These are phyloP conservation scores for Australoheros scitulus DNA, from an alignment of 2,113 vertebrate genomes.

Conservation along the genomic window DNA sequence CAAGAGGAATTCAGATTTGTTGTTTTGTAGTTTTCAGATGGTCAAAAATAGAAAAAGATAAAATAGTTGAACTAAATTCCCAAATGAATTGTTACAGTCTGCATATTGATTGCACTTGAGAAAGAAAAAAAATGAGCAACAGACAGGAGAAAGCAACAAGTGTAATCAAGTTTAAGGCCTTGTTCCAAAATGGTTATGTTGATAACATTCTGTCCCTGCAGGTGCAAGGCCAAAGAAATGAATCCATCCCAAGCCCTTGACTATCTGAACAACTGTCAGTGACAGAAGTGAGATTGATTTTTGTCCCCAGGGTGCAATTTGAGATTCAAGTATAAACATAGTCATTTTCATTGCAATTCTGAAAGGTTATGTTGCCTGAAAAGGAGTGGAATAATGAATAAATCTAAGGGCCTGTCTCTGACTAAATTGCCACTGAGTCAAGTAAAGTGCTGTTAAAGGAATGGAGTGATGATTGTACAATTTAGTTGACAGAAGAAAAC, in stretches of 20 bases:
- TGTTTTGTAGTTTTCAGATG: not conserved
- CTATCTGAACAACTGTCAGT: constrained; percentile 43
- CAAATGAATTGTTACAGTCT: not conserved
- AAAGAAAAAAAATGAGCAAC: not conserved
- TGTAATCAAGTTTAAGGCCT: not conserved
- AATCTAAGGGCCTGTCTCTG: constrained; percentile 33
- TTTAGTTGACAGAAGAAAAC: constrained; percentile 37
- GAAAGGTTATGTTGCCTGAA: constrained; percentile 47
- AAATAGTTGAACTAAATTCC: no score
- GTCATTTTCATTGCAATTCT: constrained; percentile 58
- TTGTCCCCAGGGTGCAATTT: constrained; percentile 48
- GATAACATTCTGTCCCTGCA: constrained; percentile 3
- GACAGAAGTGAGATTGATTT: constrained; percentile 63
- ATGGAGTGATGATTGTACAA: constrained; percentile 55
- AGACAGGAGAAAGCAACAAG: not conserved
- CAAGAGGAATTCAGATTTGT: not conserved
- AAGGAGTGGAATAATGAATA: constrained; percentile 56
- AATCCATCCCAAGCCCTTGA: constrained; percentile 43
- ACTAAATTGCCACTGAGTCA: constrained; percentile 46
- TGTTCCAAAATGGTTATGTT: constrained; percentile 10
- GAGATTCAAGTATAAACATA: constrained; percentile 57
- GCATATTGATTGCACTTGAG: not conserved
- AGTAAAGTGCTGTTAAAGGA: constrained; percentile 41
- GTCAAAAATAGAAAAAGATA: not conserved
- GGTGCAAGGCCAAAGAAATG: constrained; percentile 29